Conservation (phyloP, 2,888 invertebrate genomes). For the Erebia epiphron region DNA sequence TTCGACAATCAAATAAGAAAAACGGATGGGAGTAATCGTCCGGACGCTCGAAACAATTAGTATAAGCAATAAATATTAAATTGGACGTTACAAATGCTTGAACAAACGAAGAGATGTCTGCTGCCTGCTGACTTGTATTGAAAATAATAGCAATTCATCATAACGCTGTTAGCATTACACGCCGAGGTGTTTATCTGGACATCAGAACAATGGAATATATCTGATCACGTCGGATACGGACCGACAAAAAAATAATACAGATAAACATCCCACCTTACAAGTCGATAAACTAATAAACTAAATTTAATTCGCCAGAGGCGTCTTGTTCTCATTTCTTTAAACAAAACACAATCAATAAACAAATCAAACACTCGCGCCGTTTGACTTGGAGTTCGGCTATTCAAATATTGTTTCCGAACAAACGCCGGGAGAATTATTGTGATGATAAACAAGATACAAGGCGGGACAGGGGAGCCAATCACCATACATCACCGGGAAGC, state of each 20-base stretch:
- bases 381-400: conserved; percentile 55
- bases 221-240: conserved; percentile 58
- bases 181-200: conserved; percentile 63
- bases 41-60: conserved; percentile 47
- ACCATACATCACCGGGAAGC: conserved; percentile 79
- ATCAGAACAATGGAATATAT: conserved; percentile 70
- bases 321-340: conserved; percentile 69
- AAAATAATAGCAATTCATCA: conserved; percentile 68
- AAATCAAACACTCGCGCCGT: conserved; percentile 64
- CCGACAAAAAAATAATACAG: conserved; percentile 62
- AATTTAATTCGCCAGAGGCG: conserved; percentile 69
- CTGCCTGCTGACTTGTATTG: conserved; percentile 7
- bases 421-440: conserved; percentile 73
- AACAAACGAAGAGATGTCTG: conserved; percentile 7
- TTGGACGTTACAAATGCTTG: conserved; percentile 44
- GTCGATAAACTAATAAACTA: conserved; percentile 59
- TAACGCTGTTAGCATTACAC: conserved; percentile 66
- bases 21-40: conserved; percentile 10
- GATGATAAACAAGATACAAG: conserved; percentile 79
- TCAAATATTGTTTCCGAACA: conserved; percentile 73
- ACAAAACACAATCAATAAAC: conserved; percentile 71
- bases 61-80: conserved; percentile 72
- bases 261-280: conserved; percentile 49
- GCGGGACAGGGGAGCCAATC: conserved; percentile 78
- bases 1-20: conserved; percentile 21